Base-by-base conservation (phyloP, 2,888 invertebrate species). In the Dascillus cervinus region DNA sequence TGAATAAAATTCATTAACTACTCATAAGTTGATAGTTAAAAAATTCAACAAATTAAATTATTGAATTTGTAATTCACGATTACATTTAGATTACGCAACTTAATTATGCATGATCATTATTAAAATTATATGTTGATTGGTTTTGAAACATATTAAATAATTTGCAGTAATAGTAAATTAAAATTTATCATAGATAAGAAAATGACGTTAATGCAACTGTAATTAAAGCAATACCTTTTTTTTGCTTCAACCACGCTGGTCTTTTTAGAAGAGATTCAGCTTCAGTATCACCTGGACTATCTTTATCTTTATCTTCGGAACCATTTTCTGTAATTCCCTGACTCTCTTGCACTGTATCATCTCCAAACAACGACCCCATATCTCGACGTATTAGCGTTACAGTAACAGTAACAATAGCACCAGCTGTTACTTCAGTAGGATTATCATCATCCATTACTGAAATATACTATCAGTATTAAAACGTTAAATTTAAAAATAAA, bases 401-500 rank as follows among this genome's bases (percentile, higher is more conserved):
- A 0, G 95, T 95, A 0, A 98, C 92, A 0, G 98, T 99, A 0
- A 98, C 95, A 46, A 97, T 90, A 11, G 97, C 94, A 22, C 95
- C 94, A 6, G 96, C 95, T 1, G 98, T 98, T 35, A 97, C 94
- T 32, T 89, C 89, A 20, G 86, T 87, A 2, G 94, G 87, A 59
- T 96, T 95, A 60, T 98, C 98, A 62, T 98, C 98, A 54, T 95
- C 95, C 57, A 96, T 83, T 24, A 98, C 97, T 90, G 29, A 68
- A 69, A 31, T 41, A 45, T 23, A 34, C 37, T 3, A 28, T 23
- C 2, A 11, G 22, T 13, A 11, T 6, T 26, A 26, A 26, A 26
- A 5, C 4, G 26, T 22, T 26, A 26, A 32, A n/a, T 29, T 25
- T 26, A 5, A 22, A 21, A 31, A 13, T n/a, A 29, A 22, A 28